phyloP scores from a whole-genome alignment of 2,888 invertebrate genomes.

The Drosophila gaucha region DNA sequence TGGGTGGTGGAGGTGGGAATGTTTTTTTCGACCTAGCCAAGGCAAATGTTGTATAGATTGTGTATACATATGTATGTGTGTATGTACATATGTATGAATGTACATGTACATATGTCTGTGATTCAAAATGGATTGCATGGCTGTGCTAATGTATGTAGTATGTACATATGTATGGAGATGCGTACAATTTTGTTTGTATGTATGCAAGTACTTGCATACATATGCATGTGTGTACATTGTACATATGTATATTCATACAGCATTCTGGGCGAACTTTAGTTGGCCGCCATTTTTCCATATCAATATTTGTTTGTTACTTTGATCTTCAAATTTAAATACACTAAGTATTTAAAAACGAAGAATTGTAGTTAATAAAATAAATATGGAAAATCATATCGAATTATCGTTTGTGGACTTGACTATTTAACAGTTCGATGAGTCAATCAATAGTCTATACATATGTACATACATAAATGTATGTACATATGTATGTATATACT shows the following conservation, averaged over 20 bases:
- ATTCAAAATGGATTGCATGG: too few relatives aligned
- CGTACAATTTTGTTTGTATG: too few relatives aligned
- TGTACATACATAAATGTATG: not conserved
- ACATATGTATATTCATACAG: not conserved
- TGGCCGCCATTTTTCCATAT: not conserved
- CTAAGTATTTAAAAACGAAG: not conserved
- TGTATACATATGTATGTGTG: not conserved
- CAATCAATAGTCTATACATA: not conserved
- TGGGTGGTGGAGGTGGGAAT: not conserved
- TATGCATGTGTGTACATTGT: too few relatives aligned
- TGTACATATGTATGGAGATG: too few relatives aligned
- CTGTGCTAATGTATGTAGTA: not conserved
- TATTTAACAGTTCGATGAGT: slow-evolving; percentile 14
- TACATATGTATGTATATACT: not conserved
- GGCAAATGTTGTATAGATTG: slow-evolving; percentile 25
- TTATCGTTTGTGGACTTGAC: not conserved
- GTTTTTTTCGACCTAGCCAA: slow-evolving; percentile 25
- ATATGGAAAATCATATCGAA: not conserved
- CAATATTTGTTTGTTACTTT: not conserved
- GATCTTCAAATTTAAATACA: not conserved
- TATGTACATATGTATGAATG: too few relatives aligned
- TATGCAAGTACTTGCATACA: not conserved
- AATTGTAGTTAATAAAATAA: not conserved
- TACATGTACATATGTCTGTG: not conserved
- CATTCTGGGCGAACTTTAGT: not conserved